Percentiles rank a stretch among this genome's conserved stretches.
Evolutionary conservation across 2,797 vertebrate species (phyloP).

Genomic region (Brachyalestes nurse): DNA sequence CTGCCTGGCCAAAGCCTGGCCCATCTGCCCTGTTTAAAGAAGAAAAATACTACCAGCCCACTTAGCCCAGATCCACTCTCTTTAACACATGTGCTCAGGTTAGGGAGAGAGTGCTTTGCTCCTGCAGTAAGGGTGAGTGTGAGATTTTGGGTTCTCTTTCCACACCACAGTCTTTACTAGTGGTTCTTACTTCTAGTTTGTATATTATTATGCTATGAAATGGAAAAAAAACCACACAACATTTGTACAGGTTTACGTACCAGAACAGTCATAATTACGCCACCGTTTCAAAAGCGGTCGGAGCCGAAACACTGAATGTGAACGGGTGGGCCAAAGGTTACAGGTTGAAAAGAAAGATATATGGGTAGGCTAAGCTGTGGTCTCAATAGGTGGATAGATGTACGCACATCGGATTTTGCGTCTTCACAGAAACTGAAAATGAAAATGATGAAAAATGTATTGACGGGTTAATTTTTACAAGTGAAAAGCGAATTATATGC

Average conservation of each 20-base stretch:
- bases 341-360: too few relatives aligned
- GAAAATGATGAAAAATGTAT: not conserved
- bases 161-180: not conserved
- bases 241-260: not conserved
- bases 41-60: slow-evolving; percentile 57
- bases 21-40: slow-evolving; percentile 62
- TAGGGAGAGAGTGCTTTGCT: slow-evolving; percentile 22
- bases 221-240: not conserved
- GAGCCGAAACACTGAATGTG: too few relatives aligned
- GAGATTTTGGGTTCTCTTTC: not conserved
- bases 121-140: slow-evolving; percentile 5
- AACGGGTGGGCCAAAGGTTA: too few relatives aligned
- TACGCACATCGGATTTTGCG: not conserved
- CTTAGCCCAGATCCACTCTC: slow-evolving; percentile 11
- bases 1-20: slow-evolving; percentile 55
- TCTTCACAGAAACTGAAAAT: not conserved
- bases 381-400: not conserved
- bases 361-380: not conserved
- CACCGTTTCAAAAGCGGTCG: too few relatives aligned
- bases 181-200: not conserved
- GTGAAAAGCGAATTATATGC: not conserved
- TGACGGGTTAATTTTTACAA: not conserved
- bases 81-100: slow-evolving; percentile 40
- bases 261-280: not conserved
- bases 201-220: not conserved